Base-by-base conservation (phyloP, 2,113 vertebrate genomes). In the Zosterops pallidus region DNA sequence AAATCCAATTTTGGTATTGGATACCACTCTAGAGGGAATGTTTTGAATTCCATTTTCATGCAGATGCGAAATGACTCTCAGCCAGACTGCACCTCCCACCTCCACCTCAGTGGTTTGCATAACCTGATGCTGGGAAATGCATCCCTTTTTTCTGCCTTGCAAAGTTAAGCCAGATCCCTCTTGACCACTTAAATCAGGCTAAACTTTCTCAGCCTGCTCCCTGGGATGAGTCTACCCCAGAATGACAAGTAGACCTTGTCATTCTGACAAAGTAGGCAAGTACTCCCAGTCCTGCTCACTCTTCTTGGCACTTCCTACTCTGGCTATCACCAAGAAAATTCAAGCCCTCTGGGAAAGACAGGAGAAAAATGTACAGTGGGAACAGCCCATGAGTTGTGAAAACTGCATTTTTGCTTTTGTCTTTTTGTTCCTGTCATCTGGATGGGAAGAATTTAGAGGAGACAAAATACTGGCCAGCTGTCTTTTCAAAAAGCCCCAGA, bases 1-100 rank as follows among this genome's bases (percentile, higher is more conserved):
- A 97, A 97, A 97, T 97, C 95, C 90, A 97, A 97, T 97, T 98
- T 95, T 89, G 93, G 91, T 97, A 97, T 96, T 95, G 96, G 94
- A 96, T 94, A 94, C 92, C 92, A 84, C 86, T 97, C 95, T 90
- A 76, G 83, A 95, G 96, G 94, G 92, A 94, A 92, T 65, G 90
- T 90, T 94, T 93, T 82, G 90, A 97, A 95, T 88, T 94, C 90
- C 92, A 91, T 95, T 97, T 96, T 83, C 96, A 91, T 92, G 83
- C 77, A 95, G 93, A 86, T 90, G 29, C 56, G 60, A 69, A 80
- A 94, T 71, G 89, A 93, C 49, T 93, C 44, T 12, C 26, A 94
- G 72, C 49, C 77, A 83, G 69, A 13, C 76, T 57, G 39, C 56
- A 21, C 70, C 44, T 85, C 92, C 84, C 56, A 92, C 55, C 77